Evolutionary conservation across 1,140 invertebrate genomes (phyloP).

Genomic region (Hyles vespertilio): DNA sequence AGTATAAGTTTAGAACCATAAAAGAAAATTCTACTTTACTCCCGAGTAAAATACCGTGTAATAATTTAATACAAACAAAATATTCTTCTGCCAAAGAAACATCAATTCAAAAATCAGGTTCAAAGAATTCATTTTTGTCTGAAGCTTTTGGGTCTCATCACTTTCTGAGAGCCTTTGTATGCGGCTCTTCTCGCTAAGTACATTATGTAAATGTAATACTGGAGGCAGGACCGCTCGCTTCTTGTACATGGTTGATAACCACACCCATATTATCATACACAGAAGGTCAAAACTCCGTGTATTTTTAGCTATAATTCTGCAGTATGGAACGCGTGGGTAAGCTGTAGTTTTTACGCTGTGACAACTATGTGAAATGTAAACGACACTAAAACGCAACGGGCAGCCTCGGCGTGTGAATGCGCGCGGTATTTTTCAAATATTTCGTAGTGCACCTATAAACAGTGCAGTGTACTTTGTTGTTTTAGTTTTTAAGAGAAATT

Average conservation of each 20-base stretch:
- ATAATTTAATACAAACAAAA: constrained; percentile 47
- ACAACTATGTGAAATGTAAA: constrained; percentile 11
- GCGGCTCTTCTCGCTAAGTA: constrained; percentile 49
- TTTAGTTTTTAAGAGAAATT: neutral
- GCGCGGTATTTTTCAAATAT: constrained; percentile 13
- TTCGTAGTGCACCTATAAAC: constrained; percentile 6
- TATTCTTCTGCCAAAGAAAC: constrained; percentile 25
- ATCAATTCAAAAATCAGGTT: constrained; percentile 24
- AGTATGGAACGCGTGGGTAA: neutral
- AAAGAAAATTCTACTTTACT: constrained; percentile 28
- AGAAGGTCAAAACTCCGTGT: constrained; percentile 8
- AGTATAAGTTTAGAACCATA: constrained; percentile 27
- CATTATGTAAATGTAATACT: constrained; percentile 66
- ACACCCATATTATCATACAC: constrained; percentile 49
- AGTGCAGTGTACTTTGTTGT: neutral
- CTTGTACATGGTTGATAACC: constrained; percentile 40
- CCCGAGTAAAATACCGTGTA: constrained; percentile 37
- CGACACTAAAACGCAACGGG: constrained; percentile 16
- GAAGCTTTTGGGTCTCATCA: constrained; percentile 35
- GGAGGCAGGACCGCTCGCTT: constrained; percentile 44
- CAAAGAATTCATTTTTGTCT: constrained; percentile 47
- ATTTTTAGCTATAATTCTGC: neutral
- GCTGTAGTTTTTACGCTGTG: constrained; percentile 16
- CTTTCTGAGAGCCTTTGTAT: constrained; percentile 54
- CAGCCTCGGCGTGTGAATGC: constrained; percentile 17